Evolutionary conservation across 2,113 vertebrate species (phyloP).

Genomic region (Leptobrachium ailaonicum): DNA sequence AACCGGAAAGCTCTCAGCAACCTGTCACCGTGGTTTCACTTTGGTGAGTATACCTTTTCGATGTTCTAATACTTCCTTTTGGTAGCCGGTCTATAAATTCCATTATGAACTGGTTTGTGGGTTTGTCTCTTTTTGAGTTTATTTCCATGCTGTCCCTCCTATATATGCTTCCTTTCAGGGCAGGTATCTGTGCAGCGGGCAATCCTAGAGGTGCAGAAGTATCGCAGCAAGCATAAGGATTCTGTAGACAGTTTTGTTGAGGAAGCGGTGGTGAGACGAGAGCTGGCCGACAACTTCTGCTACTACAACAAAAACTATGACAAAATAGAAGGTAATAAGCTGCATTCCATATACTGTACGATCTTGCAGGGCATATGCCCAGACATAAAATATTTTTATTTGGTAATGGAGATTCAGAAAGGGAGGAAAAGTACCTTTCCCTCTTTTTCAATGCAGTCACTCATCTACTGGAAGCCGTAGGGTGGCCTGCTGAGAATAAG

Average conservation of each 20-base stretch:
- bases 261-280: slow-evolving; percentile 82
- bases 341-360: too few species aligned
- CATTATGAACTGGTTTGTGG: neutral
- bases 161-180: slow-evolving; percentile 61
- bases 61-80: too few species aligned
- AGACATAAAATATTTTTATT: too few species aligned
- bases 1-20: slow-evolving; percentile 78
- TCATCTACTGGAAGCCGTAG: too few species aligned
- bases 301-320: slow-evolving; percentile 87
- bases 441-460: too few species aligned
- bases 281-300: slow-evolving; percentile 90
- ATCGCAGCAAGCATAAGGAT: slow-evolving; percentile 55
- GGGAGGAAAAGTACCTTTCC: too few species aligned
- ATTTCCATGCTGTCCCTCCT: neutral
- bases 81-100: too few species aligned
- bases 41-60: slow-evolving; percentile 67
- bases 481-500: too few species aligned
- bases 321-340: slow-evolving; percentile 73
- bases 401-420: too few species aligned
- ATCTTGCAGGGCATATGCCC: too few species aligned
- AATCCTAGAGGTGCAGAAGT: slow-evolving; percentile 74
- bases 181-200: slow-evolving; percentile 82
- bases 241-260: slow-evolving; percentile 73
- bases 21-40: slow-evolving; percentile 86
- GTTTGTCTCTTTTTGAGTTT: neutral